Evolutionary conservation across 2,888 invertebrate species (phyloP).

Genomic region (Yponomeuta sedellus): DNA sequence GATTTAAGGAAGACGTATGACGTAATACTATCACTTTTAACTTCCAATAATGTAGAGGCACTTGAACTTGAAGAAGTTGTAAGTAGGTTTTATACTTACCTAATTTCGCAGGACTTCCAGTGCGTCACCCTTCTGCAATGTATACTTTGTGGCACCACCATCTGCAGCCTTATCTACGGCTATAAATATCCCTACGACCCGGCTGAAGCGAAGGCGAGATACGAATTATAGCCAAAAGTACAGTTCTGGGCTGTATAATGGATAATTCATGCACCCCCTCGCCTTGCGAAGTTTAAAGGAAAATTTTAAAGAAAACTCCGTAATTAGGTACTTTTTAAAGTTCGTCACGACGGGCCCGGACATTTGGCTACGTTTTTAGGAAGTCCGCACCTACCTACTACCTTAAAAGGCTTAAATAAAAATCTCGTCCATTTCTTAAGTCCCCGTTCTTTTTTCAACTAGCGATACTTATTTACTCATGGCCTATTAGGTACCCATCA

Average conservation of each 20-base stretch:
- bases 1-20: no score
- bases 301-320: slow-evolving; percentile 35
- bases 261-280: slow-evolving; percentile 75
- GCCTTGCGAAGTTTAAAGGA: slow-evolving; percentile 53
- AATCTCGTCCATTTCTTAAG: no score
- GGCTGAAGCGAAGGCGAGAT: slow-evolving; percentile 13
- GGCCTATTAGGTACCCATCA: no score
- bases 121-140: background rate
- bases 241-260: slow-evolving; percentile 43
- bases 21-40: no score
- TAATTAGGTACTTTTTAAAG: slow-evolving; percentile 46
- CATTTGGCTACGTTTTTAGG: background rate
- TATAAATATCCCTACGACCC: slow-evolving; percentile 62
- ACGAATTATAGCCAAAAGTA: slow-evolving; percentile 13
- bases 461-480: no score
- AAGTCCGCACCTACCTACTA: no score
- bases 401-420: no score
- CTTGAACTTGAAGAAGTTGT: no score
- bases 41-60: no score
- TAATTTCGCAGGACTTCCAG: background rate
- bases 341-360: slow-evolving; percentile 17
- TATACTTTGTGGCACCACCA: slow-evolving; percentile 39
- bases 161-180: slow-evolving; percentile 71
- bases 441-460: no score
- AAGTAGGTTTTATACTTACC: background rate